Evolutionary conservation across 1,140 invertebrate species (phyloP).

Genomic region (Piezodorus guildinii): DNA sequence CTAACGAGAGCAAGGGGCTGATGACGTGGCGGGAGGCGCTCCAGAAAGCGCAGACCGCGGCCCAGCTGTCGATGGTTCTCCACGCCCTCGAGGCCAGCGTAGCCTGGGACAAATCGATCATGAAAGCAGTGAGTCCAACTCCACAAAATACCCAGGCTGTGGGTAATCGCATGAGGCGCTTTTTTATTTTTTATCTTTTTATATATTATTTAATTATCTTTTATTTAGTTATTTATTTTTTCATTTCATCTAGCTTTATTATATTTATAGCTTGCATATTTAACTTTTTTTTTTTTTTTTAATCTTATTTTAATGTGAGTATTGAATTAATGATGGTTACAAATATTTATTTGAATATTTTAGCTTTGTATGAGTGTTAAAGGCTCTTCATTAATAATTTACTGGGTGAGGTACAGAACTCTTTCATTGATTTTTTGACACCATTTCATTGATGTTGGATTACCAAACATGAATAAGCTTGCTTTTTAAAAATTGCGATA

Average conservation of each 20-base stretch:
- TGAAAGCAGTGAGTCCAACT: conserved; percentile 81
- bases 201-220: neutral
- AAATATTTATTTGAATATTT: too few relatives aligned
- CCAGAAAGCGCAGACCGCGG: conserved; percentile 63
- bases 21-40: conserved; percentile 82
- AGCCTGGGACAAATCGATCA: conserved; percentile 97
- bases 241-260: neutral
- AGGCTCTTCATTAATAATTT: too few relatives aligned
- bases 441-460: too few relatives aligned
- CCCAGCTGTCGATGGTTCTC: conserved; percentile 81
- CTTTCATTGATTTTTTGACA: too few relatives aligned
- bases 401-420: too few relatives aligned
- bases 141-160: conserved; percentile 29
- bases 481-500: too few relatives aligned
- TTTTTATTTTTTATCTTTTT: conserved; percentile 14
- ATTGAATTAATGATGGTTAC: too few relatives aligned
- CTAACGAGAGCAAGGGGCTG: conserved; percentile 46
- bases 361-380: too few relatives aligned
- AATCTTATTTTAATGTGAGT: too few relatives aligned
- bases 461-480: too few relatives aligned
- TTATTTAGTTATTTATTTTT: too few relatives aligned
- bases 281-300: neutral
- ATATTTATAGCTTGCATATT: neutral
- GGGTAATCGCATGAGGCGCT: conserved; percentile 36
- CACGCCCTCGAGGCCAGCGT: conserved; percentile 83